A percentile compares a stretch with the other conserved stretches of the same genome.
These are phyloP conservation scores for Drosophila carrolli DNA, from an alignment of 1,140 invertebrate genomes.

Conservation along the genomic window DNA sequence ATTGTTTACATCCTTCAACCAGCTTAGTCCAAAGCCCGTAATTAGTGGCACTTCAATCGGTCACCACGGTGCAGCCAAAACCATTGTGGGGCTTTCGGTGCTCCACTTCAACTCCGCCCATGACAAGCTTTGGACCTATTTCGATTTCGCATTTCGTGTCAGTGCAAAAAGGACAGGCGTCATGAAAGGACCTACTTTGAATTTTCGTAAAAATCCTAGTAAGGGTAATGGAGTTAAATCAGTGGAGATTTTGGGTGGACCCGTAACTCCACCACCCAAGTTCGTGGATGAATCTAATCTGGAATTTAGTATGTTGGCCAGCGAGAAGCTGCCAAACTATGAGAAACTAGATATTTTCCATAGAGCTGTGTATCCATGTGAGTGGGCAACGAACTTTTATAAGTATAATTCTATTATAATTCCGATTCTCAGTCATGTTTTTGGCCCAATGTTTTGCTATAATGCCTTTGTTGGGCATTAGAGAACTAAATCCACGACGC, in stretches of 20 bases:
- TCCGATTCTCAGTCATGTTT: slow-evolving; percentile 58
- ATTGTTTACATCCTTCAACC: slow-evolving; percentile 56
- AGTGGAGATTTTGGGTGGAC: not conserved
- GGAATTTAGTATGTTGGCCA: slow-evolving; percentile 39
- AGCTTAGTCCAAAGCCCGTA: slow-evolving; percentile 33
- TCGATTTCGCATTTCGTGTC: slow-evolving; percentile 30
- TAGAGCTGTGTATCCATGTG: slow-evolving; percentile 65
- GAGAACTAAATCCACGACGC: slow-evolving; percentile 51
- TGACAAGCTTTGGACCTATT: slow-evolving; percentile 5
- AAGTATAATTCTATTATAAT: not conserved
- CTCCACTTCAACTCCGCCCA: slow-evolving; percentile 9
- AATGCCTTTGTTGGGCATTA: slow-evolving; percentile 65
- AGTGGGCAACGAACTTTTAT: not conserved
- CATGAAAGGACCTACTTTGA: slow-evolving; percentile 55
- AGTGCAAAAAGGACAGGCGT: slow-evolving; percentile 46
- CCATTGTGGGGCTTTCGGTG: slow-evolving; percentile 4
- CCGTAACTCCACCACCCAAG: slow-evolving; percentile 10
- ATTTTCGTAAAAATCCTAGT: slow-evolving; percentile 35
- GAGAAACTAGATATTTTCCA: slow-evolving; percentile 57
- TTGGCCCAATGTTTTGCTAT: slow-evolving; percentile 71
- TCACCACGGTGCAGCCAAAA: not conserved
- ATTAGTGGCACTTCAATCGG: slow-evolving; percentile 36
- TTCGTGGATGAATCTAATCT: slow-evolving; percentile 7
- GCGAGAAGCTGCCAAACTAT: slow-evolving; percentile 46
- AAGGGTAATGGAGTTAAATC: slow-evolving; percentile 2